Percentiles rank a stretch among this genome's conserved stretches.
These are phyloP conservation scores for Ceratoteleas bidentatus DNA, from an alignment of 1,140 invertebrate genomes.

Conservation along the genomic window DNA sequence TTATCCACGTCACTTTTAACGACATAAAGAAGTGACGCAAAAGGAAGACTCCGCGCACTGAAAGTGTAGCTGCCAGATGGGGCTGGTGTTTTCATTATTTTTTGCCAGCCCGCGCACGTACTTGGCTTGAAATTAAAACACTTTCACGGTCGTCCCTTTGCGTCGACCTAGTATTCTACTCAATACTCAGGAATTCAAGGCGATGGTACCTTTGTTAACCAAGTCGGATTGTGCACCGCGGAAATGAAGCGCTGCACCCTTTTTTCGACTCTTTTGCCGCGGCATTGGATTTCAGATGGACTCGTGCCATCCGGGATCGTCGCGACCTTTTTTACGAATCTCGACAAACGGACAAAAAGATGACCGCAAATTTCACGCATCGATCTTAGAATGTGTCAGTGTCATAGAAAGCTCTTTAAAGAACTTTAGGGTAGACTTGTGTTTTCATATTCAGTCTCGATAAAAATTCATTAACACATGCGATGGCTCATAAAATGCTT, in stretches of 20 bases:
- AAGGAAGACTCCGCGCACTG: conserved; percentile 46
- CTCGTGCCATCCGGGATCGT: background rate
- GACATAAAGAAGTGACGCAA: conserved; percentile 62
- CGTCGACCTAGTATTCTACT: conserved; percentile 55
- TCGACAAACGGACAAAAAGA: too few relatives aligned
- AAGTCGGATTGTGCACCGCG: conserved; percentile 24
- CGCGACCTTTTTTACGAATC: too few relatives aligned
- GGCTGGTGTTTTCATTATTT: conserved; percentile 66
- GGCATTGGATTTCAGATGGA: background rate
- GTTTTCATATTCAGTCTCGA: too few relatives aligned
- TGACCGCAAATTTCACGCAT: too few relatives aligned
- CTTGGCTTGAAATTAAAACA: conserved; percentile 65
- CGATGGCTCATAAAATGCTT: too few relatives aligned
- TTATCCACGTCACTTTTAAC: conserved; percentile 64
- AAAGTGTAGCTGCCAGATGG: conserved; percentile 61
- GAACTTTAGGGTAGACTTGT: too few relatives aligned
- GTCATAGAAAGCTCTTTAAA: too few relatives aligned
- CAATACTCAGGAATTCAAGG: conserved; percentile 60
- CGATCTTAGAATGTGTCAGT: too few relatives aligned
- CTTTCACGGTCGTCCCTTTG: conserved; percentile 62
- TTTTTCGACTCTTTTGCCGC: background rate
- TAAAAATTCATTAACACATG: too few relatives aligned
- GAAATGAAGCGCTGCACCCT: conserved; percentile 35
- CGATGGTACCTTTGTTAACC: conserved; percentile 61
- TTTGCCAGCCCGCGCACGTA: conserved; percentile 50